Conservation (phyloP, 2,113 vertebrate species). For the Leptobrachium leishanense region DNA sequence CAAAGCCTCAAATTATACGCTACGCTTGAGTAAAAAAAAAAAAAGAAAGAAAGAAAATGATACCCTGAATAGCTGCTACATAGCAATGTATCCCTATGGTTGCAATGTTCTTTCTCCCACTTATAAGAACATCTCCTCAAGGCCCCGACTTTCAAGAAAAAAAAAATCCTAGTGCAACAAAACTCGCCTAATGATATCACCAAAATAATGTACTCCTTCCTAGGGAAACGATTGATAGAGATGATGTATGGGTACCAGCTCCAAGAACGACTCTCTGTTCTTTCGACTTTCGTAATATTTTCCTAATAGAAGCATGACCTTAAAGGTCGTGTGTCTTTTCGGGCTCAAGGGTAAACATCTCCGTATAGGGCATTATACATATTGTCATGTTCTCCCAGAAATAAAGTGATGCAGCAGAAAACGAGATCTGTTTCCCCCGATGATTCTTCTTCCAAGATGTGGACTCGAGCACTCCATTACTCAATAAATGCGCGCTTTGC, state of each 20-base stretch:
- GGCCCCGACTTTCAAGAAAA: constrained; percentile 29
- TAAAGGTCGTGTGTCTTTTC: constrained; percentile 7
- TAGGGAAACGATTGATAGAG: not conserved
- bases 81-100: constrained; percentile 36
- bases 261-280: not conserved
- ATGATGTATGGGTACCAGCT: constrained; percentile 7
- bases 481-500: no score
- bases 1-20: constrained; percentile 19
- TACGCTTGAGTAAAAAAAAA: not conserved
- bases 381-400: not conserved
- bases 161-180: constrained; percentile 3
- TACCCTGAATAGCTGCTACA: constrained; percentile 16
- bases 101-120: constrained; percentile 31
- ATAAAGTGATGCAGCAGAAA: not conserved
- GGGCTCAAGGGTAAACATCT: constrained; percentile 9
- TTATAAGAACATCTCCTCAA: constrained; percentile 35
- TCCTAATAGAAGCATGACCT: constrained; percentile 37
- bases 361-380: constrained; percentile 8
- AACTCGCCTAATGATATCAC: constrained; percentile 15
- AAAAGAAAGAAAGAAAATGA: not conserved
- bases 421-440: not conserved
- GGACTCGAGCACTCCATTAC: no score
- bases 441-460: no score
- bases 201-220: constrained; percentile 22
- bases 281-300: constrained; percentile 16